Evolutionary conservation across 2,797 vertebrate genomes (phyloP), one percentile per base, ranked within the genome.

Genomic region (Ammospiza maritima): DNA sequence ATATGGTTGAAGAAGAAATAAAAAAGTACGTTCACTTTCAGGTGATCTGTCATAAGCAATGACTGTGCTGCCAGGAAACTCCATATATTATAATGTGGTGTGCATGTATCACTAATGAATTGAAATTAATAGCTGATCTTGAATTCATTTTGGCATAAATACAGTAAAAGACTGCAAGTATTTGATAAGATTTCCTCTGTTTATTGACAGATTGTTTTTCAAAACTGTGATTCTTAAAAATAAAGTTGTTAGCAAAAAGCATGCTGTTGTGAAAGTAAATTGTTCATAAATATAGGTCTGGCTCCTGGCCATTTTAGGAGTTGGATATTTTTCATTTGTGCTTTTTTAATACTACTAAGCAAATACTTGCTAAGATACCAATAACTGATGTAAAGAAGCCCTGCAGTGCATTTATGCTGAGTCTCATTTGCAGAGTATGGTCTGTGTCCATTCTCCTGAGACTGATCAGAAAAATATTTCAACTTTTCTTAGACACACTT

Each of bases 1-100:
- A 98, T n/a, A 96, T 98, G 23, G 99, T 99, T 96, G 99, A 99
- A 98, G 99, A 99, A 86, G 99, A 99, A 97, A 99, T 99, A 92
- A 99, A 99, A 96, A 99, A 99, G 99, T 99, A 97, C 97, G 98
- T 97, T 42, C 29, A 5, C 9, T 65, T 88, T 21, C 7, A 32
- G 54, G 45, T 57, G 30, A 13, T 25, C 50, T 69, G 10, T 77
- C 6, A 0, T n/a, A 36, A 82, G 30, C 5, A 16, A 1, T 23
- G 40, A 3, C 29, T 32, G 10, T 42, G 40, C 34, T 65, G 14
- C 32, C 13, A 7, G 53, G 13, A 19, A 73, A 20, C 22, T 54
- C 13, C 15, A 2, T 18, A 5, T 51, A 2, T 51, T 22, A 3
- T 9, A 21, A 18, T 50, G 34, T 32, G 27, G 8, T 13, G 6